A percentile compares a stretch with the other conserved stretches of the same genome.
Evolutionary conservation across 2,888 invertebrate genomes (phyloP).

Genomic region (Embidobia sp.): DNA sequence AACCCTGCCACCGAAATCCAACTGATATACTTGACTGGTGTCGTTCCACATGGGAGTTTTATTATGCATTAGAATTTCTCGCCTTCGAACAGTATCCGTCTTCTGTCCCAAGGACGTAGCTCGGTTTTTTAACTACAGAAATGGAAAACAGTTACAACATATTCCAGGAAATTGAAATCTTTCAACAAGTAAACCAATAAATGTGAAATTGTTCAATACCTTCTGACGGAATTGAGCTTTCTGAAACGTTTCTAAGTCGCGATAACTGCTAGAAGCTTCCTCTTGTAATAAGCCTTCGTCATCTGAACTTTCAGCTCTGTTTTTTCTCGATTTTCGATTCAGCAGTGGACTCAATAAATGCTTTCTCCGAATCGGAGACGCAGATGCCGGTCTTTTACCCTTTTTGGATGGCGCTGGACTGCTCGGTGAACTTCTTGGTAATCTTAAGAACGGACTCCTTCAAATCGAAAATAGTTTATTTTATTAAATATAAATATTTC

Average conservation of each 20-base stretch:
- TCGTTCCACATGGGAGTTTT: slow-evolving; percentile 99
- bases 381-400: slow-evolving; percentile 88
- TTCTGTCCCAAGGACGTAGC: slow-evolving; percentile 73
- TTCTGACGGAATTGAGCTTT: slow-evolving; percentile 95
- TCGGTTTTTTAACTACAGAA: slow-evolving; percentile 88
- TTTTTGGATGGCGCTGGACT: slow-evolving; percentile 89
- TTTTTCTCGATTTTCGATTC: slow-evolving; percentile 88
- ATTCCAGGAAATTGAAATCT: slow-evolving; percentile 68
- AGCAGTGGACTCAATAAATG: slow-evolving; percentile 92
- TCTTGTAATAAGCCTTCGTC: slow-evolving; percentile 86
- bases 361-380: slow-evolving; percentile 89
- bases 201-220: slow-evolving; percentile 82
- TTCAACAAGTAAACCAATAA: neutral
- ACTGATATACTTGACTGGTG: slow-evolving; percentile 98
- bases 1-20: slow-evolving; percentile 99
- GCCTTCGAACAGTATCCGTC: slow-evolving; percentile 75
- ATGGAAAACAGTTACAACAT: no score
- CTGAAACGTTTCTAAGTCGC: slow-evolving; percentile 94
- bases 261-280: slow-evolving; percentile 86
- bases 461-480: neutral
- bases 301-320: slow-evolving; percentile 91
- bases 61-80: slow-evolving; percentile 97
- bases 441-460: slow-evolving; percentile 78
- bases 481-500: neutral
- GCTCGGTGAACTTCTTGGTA: slow-evolving; percentile 89